Evolutionary conservation across 1,140 invertebrate species (phyloP).

Genomic region (Brachionus plicatilis): DNA sequence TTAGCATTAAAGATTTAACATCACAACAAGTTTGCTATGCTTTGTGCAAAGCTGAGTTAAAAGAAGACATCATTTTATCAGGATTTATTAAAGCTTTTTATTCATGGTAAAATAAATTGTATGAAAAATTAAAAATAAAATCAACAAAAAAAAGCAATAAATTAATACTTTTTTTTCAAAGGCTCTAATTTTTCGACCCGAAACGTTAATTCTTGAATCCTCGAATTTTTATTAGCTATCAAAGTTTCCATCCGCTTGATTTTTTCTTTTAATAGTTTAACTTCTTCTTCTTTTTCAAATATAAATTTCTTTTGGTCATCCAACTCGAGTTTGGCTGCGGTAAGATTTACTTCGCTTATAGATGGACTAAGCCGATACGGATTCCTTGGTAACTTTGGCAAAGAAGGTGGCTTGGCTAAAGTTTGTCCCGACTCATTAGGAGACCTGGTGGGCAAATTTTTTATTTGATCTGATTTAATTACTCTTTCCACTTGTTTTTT

Average conservation of each 20-base stretch:
- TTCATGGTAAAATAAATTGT: neutral
- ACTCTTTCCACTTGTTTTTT: conserved; percentile 7
- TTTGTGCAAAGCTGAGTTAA: neutral
- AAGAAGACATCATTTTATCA: neutral
- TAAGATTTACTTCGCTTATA: neutral
- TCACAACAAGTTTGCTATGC: neutral
- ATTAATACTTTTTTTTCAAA: neutral
- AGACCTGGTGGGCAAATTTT: neutral
- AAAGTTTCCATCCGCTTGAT: conserved; percentile 31
- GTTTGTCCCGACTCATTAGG: neutral
- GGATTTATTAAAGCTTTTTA: conserved; percentile 34
- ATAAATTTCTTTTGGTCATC: conserved; percentile 8
- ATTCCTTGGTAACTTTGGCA: neutral
- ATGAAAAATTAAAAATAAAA: neutral
- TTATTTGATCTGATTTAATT: neutral
- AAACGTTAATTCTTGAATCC: neutral
- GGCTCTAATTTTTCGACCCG: conserved; percentile 19
- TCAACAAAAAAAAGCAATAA: neutral
- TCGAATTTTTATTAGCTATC: conserved; percentile 15
- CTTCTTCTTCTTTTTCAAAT: conserved; percentile 9
- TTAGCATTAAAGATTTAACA: neutral
- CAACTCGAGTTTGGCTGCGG: conserved; percentile 28
- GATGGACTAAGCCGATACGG: conserved; percentile 12
- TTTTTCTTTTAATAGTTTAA: neutral
- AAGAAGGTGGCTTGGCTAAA: neutral